Evolutionary conservation across 2,797 vertebrate genomes (phyloP).

Genomic region (Astyanax mexicanus): DNA sequence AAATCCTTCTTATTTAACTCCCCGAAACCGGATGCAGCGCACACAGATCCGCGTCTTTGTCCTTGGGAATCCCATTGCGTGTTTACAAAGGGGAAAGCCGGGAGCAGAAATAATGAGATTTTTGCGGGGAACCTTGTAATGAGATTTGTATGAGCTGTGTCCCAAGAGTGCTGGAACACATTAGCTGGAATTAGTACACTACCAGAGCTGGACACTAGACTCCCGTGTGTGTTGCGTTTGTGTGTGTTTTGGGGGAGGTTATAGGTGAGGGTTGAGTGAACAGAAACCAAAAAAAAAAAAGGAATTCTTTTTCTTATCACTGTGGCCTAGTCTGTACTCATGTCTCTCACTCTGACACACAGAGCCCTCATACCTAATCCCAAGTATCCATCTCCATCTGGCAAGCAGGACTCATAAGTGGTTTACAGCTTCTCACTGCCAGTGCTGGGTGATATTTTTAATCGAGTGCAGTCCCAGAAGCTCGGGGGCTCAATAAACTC

Average conservation of each 20-base stretch:
- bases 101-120: constrained; percentile 14
- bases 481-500: constrained; percentile 14
- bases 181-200: constrained; percentile 18
- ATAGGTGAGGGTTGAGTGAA: neutral
- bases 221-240: neutral
- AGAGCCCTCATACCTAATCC: neutral
- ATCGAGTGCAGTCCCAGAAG: constrained; percentile 29
- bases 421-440: neutral
- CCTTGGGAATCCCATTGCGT: constrained; percentile 10
- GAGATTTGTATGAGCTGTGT: constrained; percentile 20
- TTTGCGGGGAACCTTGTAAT: constrained; percentile 18
- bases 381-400: neutral
- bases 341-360: neutral
- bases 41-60: constrained; percentile 1
- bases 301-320: neutral
- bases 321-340: neutral
- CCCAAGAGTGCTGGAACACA: neutral
- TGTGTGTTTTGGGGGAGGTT: neutral
- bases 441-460: neutral
- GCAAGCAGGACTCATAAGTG: neutral
- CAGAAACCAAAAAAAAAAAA: neutral
- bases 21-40: neutral
- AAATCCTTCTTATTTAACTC: neutral
- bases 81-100: neutral
- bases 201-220: neutral